Base-by-base conservation (phyloP, 2,888 invertebrate genomes). In the Lypha dubia region DNA sequence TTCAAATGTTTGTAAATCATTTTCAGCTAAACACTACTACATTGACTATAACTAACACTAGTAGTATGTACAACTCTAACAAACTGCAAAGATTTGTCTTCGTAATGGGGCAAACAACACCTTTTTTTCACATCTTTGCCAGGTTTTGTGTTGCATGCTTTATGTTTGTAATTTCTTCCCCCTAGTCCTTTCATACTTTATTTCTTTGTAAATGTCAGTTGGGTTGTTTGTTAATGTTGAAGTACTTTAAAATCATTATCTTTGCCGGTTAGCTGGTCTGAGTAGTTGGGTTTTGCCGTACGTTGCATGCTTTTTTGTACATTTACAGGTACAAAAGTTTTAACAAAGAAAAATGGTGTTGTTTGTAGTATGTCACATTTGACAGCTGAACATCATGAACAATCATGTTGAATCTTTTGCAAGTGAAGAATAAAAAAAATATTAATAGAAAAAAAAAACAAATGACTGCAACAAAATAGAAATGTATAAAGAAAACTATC, bases 371-470 rank as follows among this genome's bases (percentile, higher is more conserved):
- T 77, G 83, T 80, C 85, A 83, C 83, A 74, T 83, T 63, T 83
- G 83, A 80, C 84, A 84, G 84, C 60, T 73, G 60, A 75, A 84
- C 79, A 84, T 84, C 84, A 84, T 62, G 67, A 70, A 83, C 68
- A 83, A 63, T 74, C 79, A 83, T 74, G 81, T 46, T 70, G 63
- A 70, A 70, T 65, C 49, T 65, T n/a, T 53, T 28, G 28, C 13
- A 32, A 60, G 22, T n/a, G 22, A 11, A 65, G 15, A 67, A 24
- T 53, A 75, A 6, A n/a, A 60, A 53, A 44, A 13, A 8, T 4
- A 28, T 28, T 28, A 28, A 28, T 28, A 5, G 28, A 3, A 46
- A 38, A 17, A 15, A 62, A 56, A n/a, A 51, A 28, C 24, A 24
- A 75, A 68, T 38, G 24, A 28, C 49, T 35, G 56, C 74, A 63